phyloP scores from a whole-genome alignment of 2,113 vertebrate genomes.

The Oenanthe melanoleuca region DNA sequence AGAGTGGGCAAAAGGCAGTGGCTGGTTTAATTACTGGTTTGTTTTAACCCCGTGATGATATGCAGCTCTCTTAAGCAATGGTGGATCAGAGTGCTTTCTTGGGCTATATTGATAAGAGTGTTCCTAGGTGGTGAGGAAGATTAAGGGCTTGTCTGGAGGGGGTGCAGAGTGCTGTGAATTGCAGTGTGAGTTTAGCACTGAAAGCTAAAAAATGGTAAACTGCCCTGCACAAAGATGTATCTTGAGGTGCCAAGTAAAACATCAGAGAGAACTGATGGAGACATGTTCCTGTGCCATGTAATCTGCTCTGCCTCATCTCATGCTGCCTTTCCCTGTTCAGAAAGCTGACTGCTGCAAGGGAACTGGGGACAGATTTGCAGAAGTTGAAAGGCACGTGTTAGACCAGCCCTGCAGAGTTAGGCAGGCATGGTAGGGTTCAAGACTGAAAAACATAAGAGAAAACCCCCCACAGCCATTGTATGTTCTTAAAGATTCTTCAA shows the following conservation, averaged over 20 bases:
- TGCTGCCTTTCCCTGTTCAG: background rate
- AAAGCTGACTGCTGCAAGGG: background rate
- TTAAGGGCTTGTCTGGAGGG: background rate
- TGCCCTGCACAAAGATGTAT: background rate
- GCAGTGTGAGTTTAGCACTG: background rate
- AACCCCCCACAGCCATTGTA: background rate
- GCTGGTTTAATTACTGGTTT: background rate
- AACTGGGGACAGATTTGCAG: background rate
- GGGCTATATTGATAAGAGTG: background rate
- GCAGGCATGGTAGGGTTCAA: background rate
- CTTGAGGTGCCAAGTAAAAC: background rate
- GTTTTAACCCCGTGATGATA: background rate
- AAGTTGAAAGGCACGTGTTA: rapidly evolving
- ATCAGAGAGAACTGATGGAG: no score
- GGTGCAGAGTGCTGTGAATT: background rate
- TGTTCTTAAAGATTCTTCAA: background rate
- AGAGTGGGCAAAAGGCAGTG: background rate
- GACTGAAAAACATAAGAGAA: background rate
- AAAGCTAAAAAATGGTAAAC: background rate
- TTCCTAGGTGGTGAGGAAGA: background rate
- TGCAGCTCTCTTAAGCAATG: background rate
- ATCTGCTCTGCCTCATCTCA: background rate
- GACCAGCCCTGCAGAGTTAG: background rate
- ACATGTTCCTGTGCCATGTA: background rate
- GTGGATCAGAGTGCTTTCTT: background rate